phyloP scores from a whole-genome alignment of 1,140 invertebrate genomes.

The Caenorhabditis remanei region DNA sequence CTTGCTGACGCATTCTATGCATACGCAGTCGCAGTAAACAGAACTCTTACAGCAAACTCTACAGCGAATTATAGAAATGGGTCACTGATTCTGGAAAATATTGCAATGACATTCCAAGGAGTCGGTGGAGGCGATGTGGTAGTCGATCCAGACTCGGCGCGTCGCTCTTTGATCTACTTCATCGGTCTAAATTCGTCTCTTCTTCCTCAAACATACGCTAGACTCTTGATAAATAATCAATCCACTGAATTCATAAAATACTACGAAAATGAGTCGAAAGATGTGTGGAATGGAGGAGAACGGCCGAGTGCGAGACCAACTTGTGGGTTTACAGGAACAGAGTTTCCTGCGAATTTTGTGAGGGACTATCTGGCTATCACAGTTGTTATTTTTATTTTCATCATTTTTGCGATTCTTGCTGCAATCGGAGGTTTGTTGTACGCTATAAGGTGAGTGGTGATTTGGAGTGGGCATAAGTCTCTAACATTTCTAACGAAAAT shows the following conservation, averaged over 20 bases:
- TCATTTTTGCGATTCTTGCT: not conserved
- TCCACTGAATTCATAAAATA: constrained; percentile 13
- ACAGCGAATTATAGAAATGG: not conserved
- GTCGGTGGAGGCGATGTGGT: not conserved
- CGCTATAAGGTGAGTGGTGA: not conserved
- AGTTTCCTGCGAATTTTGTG: constrained; percentile 44
- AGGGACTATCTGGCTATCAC: constrained; percentile 21
- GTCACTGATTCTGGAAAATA: not conserved
- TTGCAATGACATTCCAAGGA: constrained; percentile 3
- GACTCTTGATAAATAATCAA: not conserved
- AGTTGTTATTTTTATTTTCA: not conserved
- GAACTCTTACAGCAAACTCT: not conserved
- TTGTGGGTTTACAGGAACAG: constrained; percentile 44
- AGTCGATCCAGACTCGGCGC: not conserved
- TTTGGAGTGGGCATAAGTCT: not conserved
- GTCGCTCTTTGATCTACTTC: not conserved
- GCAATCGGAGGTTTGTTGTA: not conserved
- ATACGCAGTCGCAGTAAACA: constrained; percentile 51
- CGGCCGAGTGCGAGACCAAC: not conserved
- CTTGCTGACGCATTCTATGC: constrained; percentile 42
- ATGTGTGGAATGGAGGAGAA: not conserved
- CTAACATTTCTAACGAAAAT: not conserved
- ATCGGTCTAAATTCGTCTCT: not conserved
- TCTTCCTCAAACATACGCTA: not conserved
- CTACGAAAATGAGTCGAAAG: constrained; percentile 14